Percentiles rank a stretch among this genome's conserved stretches.
Conservation (phyloP, 30 jellyfish, hydroid and myxozoan genomes). For the Chrysaora quinquecirrha region DNA sequence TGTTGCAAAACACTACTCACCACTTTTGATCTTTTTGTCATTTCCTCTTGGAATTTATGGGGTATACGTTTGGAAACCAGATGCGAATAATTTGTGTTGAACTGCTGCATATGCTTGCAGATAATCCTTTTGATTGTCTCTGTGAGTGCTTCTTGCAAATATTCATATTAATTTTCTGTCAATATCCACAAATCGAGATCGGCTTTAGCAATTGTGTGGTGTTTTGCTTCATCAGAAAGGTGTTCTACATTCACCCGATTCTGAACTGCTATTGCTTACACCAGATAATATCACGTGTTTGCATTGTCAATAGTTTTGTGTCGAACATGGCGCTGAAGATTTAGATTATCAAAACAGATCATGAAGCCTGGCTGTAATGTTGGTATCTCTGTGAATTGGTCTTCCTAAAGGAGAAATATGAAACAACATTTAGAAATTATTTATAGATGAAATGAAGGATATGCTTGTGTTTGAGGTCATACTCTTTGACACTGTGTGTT, state of each 20-base stretch:
- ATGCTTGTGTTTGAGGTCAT: no score
- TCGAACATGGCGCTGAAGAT: neutral
- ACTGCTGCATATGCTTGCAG: conserved; percentile 3
- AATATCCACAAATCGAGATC: neutral
- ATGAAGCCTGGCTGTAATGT: neutral
- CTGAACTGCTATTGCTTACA: neutral
- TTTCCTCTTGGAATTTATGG: no score
- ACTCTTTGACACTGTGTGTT: no score
- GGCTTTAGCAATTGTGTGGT: neutral
- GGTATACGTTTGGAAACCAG: no score
- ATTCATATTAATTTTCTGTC: neutral
- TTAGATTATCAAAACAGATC: neutral
- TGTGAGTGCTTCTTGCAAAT: neutral
- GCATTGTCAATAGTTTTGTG: neutral
- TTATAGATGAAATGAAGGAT: no score
- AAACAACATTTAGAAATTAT: no score
- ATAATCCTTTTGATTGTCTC: conserved; percentile 5
- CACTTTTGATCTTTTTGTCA: neutral
- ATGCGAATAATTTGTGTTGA: no score
- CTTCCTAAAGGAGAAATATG: neutral
- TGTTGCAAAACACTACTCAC: neutral
- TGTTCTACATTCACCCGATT: conserved; percentile 10
- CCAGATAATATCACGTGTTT: neutral
- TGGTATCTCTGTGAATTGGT: neutral
- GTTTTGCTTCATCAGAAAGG: neutral